Conservation (phyloP, 2,113 vertebrate genomes). For the Spermophilus dauricus region DNA sequence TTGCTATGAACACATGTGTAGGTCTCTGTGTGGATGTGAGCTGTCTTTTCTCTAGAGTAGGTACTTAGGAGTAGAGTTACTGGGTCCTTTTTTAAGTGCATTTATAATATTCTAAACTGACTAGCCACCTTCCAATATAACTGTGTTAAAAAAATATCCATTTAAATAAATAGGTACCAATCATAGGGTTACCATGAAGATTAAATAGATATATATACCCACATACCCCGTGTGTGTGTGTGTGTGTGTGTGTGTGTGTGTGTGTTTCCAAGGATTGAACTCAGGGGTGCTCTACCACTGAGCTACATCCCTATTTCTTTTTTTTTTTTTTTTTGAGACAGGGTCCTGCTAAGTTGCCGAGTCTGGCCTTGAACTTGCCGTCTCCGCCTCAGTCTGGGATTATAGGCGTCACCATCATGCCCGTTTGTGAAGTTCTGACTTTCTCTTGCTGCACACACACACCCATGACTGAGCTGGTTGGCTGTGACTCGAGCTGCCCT, state of each 20-base stretch:
- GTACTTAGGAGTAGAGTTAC: background rate
- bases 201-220: background rate
- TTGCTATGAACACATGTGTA: background rate
- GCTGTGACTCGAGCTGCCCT: too few species aligned
- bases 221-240: background rate
- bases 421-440: background rate
- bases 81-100: background rate
- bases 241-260: background rate
- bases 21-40: background rate
- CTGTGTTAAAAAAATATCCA: background rate
- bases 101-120: background rate
- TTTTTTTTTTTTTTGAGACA: too few species aligned
- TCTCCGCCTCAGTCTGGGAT: too few species aligned
- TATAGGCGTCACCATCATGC: too few species aligned
- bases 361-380: too few species aligned
- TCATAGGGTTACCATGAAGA: background rate
- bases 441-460: rapidly evolving
- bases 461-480: too few species aligned
- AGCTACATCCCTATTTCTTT: too few species aligned
- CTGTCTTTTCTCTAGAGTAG: background rate
- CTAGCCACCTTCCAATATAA: background rate
- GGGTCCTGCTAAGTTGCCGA: too few species aligned
- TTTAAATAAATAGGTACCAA: background rate
- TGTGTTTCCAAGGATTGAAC: background rate
- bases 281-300: too few species aligned